Percentiles rank a stretch among this genome's conserved stretches.
These are phyloP conservation scores for Chironomus striatipennis DNA, from an alignment of 1,140 invertebrate species.

Conservation along the genomic window DNA sequence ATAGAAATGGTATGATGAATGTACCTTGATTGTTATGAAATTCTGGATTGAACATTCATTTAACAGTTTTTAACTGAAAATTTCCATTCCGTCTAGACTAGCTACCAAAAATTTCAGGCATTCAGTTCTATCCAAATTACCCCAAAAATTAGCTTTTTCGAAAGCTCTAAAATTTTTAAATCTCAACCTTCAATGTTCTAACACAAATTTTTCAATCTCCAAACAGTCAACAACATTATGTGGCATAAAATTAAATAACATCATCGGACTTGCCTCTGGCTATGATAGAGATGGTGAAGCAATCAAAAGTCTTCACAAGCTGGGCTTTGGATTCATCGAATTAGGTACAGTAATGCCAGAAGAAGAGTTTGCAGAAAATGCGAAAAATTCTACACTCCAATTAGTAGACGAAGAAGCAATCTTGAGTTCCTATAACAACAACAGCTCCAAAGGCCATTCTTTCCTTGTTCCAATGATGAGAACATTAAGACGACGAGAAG, in stretches of 20 bases:
- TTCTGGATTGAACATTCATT: no score
- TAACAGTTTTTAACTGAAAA: no score
- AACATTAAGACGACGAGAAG: slow-evolving; percentile 42
- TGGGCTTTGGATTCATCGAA: slow-evolving; percentile 95
- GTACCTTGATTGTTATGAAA: no score
- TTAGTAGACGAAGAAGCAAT: slow-evolving; percentile 42
- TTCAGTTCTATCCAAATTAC: no score
- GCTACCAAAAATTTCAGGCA: no score
- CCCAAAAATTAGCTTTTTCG: no score
- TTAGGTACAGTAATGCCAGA: slow-evolving; percentile 91
- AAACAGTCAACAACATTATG: slow-evolving; percentile 60
- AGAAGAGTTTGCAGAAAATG: slow-evolving; percentile 78
- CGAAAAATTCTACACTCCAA: no score
- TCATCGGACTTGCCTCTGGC: slow-evolving; percentile 92
- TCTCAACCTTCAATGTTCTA: no score
- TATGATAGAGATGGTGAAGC: slow-evolving; percentile 97
- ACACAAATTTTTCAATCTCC: no score
- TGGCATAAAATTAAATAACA: slow-evolving; percentile 68
- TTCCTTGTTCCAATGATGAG: not conserved
- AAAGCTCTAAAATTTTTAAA: no score
- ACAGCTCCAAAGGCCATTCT: not conserved
- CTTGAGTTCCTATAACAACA: not conserved
- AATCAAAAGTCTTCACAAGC: slow-evolving; percentile 64
- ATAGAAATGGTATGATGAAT: no score
- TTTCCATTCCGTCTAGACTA: no score